Conservation (phyloP, 2,888 invertebrate genomes). For the Pyrochroa serraticornis region DNA sequence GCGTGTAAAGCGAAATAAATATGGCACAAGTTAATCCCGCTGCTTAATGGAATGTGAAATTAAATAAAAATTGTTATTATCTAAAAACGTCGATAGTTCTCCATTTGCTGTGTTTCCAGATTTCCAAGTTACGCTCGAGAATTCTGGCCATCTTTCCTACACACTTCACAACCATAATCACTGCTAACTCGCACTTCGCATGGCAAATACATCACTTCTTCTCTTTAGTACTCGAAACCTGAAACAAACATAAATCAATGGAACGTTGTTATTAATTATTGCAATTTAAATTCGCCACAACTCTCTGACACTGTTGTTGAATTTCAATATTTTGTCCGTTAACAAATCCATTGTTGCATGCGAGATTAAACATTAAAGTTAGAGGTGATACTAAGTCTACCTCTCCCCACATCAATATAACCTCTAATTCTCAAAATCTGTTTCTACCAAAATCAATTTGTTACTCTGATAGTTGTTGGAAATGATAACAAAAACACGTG, state of each 20-base stretch:
- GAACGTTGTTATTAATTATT: not conserved
- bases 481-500: not conserved
- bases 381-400: not conserved
- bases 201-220: conserved; percentile 49
- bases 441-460: too few relatives aligned
- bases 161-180: conserved; percentile 38
- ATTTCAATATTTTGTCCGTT: not conserved
- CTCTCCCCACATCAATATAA: conserved; percentile 15
- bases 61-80: conserved; percentile 43
- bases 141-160: conserved; percentile 36
- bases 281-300: not conserved
- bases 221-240: conserved; percentile 9
- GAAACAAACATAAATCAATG: conserved; percentile 9
- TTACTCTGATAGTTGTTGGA: too few relatives aligned
- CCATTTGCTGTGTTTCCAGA: conserved; percentile 85
- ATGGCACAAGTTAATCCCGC: conserved; percentile 30
- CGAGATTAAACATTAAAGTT: conserved; percentile 40
- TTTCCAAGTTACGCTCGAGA: conserved; percentile 61
- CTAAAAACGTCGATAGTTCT: conserved; percentile 64
- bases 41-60: conserved; percentile 34
- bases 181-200: conserved; percentile 32
- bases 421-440: conserved; percentile 7
- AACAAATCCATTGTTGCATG: conserved; percentile 1
- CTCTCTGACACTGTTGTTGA: not conserved
- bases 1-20: conserved; percentile 9